Evolutionary conservation across 2,113 vertebrate genomes (phyloP), one percentile per base, ranked within the genome.

Genomic region (Ginglymostoma cirratum): DNA sequence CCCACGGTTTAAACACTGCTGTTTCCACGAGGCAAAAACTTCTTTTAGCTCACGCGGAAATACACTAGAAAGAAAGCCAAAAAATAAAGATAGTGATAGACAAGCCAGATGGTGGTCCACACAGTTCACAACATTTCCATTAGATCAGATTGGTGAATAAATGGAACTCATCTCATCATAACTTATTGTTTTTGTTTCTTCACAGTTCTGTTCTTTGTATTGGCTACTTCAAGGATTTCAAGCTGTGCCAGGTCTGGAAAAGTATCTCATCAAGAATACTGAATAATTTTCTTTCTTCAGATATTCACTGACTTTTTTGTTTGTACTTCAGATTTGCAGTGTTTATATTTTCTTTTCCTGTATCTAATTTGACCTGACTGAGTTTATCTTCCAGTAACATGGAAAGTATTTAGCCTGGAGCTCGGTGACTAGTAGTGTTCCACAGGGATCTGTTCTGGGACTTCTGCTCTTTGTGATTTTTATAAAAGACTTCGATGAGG

Each of bases 41-140:
- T 99, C 99, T 97, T 99, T 99, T 97, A 99, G 96, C 97, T 99
- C 99, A 0, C 98, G 98, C 38, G 99, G 99, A 96, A 99, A 99
- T 78, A 99, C 98, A 0, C 99, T 99, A 97, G 0, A 38, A 5
- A 86, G 83, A 55, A 24, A 90, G 48, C 30, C 61, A 24, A 19
- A n/a, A 72, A 70, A 95, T 0, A 95, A 45, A 65, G 3, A 45
- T 24, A 27, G n/a, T 67, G 65, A 30, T 5, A 23, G 14, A 93
- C 89, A 5, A 38, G 45, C 24, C 21, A 34, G 42, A 52, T 69
- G 34, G 15, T 95, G 61, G 65, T 27, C 80, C 45, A n/a, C 27
- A 61, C 42, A 76, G 42, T 83, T 38, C 80, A 83, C 1, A 17
- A 42, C 78, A 23, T 83, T 42, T 17, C n/a, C 1, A 24, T 70